Evolutionary conservation across 2,888 invertebrate species (phyloP), one percentile per base, ranked within the genome.

Genomic region (Steromphala cineraria): DNA sequence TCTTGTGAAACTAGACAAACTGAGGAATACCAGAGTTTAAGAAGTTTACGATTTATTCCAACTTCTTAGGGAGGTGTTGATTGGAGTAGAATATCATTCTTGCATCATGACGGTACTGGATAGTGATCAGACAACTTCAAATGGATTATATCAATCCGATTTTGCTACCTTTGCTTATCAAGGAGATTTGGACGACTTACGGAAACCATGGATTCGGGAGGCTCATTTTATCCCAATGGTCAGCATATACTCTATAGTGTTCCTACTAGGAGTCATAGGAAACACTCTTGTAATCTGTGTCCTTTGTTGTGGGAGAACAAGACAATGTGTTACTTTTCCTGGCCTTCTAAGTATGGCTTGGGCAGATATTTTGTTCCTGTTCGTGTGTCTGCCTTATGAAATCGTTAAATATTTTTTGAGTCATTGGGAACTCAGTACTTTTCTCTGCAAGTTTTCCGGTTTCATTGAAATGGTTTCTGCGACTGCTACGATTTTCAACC

Each of bases 401-500:
- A 90, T 93, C 2, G 87, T 93, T 24, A 90, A 92, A 81, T 93
- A 94, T 86, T 94, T 94, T 83, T 85, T 92, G 13, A 89, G 91
- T 4, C 90, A 92, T 81, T 94, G 94, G 94, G 92, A 93, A 31
- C 91, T 92, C 17, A 92, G 92, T 15, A 92, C 92, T 31, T 89
- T 92, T n/a, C 89, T 94, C 62, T 95, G 95, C 89, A 94, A 94
- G 88, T 81, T 94, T 77, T 93, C 94, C 0, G 93, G 93, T 52
- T 94, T 94, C 87, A 93, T 93, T 2, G 94, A 94, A 85, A 93
- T 94, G 84, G 89, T 94, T 28, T 94, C 94, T 0, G 94, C 94
- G 0, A 92, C 93, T 5, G 94, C 94, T 0, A 94, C 94, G 15
- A 94, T 94, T 2, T 92, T 94, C 53, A 95, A 95, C 84, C 90